Evolutionary conservation across 1,140 invertebrate species (phyloP).

Genomic region (Drosophila pruinosa): DNA sequence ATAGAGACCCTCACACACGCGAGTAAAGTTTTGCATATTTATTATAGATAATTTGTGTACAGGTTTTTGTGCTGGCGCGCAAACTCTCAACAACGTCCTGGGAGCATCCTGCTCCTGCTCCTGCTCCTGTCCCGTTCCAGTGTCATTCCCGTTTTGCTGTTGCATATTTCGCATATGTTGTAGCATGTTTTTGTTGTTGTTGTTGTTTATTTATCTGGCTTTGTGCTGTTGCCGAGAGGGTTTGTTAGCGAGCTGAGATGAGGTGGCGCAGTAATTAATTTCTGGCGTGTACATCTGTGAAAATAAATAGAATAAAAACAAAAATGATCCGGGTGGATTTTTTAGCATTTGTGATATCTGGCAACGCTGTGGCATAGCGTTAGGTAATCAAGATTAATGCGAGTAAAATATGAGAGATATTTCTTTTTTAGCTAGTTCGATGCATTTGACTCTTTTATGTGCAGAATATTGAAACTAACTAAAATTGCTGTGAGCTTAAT

Average conservation of each 20-base stretch:
- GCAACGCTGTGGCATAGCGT: slow-evolving; percentile 52
- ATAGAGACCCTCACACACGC: slow-evolving; percentile 8
- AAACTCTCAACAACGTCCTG: slow-evolving; percentile 73
- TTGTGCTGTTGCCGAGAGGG: background rate
- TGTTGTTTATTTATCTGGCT: slow-evolving; percentile 1
- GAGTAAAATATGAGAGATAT: background rate
- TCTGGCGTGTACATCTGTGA: slow-evolving; percentile 44
- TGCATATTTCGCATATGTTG: slow-evolving; percentile 48
- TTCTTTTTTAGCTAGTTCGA: background rate
- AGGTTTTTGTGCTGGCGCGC: slow-evolving; percentile 77
- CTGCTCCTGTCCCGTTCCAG: slow-evolving; percentile 18
- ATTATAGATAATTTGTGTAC: slow-evolving; percentile 81
- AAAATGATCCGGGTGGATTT: slow-evolving; percentile 35
- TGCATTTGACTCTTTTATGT: background rate
- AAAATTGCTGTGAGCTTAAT: background rate
- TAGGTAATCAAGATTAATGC: slow-evolving; percentile 45
- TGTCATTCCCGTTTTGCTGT: slow-evolving; percentile 32
- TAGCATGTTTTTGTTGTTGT: slow-evolving; percentile 16
- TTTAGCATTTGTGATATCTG: slow-evolving; percentile 47
- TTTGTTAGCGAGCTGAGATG: background rate
- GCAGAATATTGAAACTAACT: background rate
- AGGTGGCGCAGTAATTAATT: slow-evolving; percentile 65
- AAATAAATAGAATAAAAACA: slow-evolving; percentile 12
- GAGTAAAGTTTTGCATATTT: slow-evolving; percentile 76
- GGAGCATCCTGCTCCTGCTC: slow-evolving; percentile 29